These are phyloP conservation scores for Xiphorhynchus elegans DNA, from an alignment of 2,113 vertebrate genomes.

Conservation along the genomic window DNA sequence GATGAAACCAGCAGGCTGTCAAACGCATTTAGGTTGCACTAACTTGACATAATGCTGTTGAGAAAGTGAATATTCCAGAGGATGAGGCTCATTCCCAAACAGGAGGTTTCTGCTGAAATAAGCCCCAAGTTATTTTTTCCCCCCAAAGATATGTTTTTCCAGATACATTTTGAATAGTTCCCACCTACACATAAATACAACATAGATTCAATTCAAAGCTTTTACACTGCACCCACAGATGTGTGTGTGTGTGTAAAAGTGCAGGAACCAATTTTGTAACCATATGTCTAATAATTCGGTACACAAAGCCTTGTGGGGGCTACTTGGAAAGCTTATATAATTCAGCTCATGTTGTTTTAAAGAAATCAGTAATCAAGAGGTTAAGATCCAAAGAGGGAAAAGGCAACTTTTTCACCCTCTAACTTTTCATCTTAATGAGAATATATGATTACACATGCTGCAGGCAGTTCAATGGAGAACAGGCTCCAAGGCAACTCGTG, in stretches of 20 bases:
- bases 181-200: not conserved
- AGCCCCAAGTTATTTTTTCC: not conserved
- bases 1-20: not conserved
- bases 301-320: not conserved
- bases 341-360: not conserved
- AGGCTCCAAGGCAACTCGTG: not conserved
- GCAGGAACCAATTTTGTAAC: not conserved
- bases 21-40: not conserved
- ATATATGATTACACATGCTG: not conserved
- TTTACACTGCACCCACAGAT: not conserved
- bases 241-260: not conserved
- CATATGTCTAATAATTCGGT: not conserved
- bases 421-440: not conserved
- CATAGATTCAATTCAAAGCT: not conserved
- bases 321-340: not conserved
- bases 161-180: not conserved
- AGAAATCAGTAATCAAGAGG: not conserved
- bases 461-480: not conserved
- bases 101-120: not conserved
- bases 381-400: not conserved
- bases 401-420: not conserved
- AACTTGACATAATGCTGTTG: not conserved
- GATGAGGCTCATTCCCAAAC: not conserved
- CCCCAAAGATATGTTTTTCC: not conserved
- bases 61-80: not conserved